A percentile compares a stretch with the other conserved stretches of the same genome.
These are phyloP conservation scores for Geodia barretti DNA, from an alignment of 37 sponge, comb jelly and placozoan species.

Conservation along the genomic window DNA sequence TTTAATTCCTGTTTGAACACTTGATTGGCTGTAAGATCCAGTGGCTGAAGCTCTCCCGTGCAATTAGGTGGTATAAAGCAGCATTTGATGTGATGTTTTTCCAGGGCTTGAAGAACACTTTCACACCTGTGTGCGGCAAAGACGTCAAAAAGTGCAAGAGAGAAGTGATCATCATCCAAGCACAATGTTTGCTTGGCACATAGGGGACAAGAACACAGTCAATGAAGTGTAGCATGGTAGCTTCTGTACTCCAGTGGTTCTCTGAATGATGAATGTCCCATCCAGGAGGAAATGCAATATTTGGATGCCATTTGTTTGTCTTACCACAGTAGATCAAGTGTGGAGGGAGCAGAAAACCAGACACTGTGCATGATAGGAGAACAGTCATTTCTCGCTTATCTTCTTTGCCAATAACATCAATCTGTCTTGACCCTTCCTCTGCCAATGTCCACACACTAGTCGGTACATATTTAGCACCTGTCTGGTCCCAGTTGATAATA, in stretches of 20 bases:
- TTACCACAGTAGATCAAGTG: slow-evolving; percentile 49
- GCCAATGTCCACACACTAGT: slow-evolving; percentile 28
- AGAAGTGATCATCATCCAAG: no score
- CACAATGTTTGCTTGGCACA: no score
- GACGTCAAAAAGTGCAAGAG: no score
- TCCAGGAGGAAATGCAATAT: not conserved
- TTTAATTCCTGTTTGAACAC: no score
- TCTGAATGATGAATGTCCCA: slow-evolving; percentile 2
- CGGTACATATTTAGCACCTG: slow-evolving; percentile 8
- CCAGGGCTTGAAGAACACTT: no score
- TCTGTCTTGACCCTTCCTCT: slow-evolving; percentile 26
- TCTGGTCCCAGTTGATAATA: slow-evolving; percentile 33
- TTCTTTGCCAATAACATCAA: slow-evolving; percentile 31
- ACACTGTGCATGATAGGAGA: no score
- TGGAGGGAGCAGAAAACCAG: not conserved
- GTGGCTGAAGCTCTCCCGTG: no score
- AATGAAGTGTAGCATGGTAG: slow-evolving; percentile 28
- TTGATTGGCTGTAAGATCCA: no score
- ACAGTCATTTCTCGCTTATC: slow-evolving; percentile 34
- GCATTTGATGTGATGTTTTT: no score
- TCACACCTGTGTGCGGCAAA: no score
- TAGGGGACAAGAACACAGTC: slow-evolving; percentile 10
- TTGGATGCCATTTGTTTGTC: slow-evolving; percentile 42
- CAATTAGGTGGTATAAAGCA: no score
- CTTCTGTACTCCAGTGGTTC: slow-evolving; percentile 15